These are phyloP conservation scores for Nannobrachium achirus DNA, from an alignment of 2,113 vertebrate species.

Conservation along the genomic window DNA sequence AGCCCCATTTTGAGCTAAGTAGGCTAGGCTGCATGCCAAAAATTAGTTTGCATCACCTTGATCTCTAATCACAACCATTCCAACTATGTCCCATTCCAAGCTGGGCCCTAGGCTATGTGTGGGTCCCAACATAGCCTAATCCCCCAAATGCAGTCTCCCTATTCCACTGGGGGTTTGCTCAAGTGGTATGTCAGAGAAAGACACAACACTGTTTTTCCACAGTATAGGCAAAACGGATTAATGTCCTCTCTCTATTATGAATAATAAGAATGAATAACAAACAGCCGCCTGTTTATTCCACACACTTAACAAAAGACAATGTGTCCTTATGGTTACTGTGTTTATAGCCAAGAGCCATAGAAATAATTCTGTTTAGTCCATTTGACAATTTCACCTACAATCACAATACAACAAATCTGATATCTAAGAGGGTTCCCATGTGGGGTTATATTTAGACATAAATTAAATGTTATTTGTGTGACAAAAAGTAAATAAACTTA, in stretches of 20 bases:
- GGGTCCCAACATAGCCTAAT: conserved; percentile 73
- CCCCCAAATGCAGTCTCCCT: conserved; percentile 60
- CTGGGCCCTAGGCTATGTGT: conserved; percentile 72
- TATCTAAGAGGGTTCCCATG: too few relatives aligned
- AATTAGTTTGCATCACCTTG: conserved; percentile 47
- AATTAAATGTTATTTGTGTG: too few relatives aligned
- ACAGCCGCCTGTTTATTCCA: conserved; percentile 61
- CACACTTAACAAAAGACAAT: conserved; percentile 49
- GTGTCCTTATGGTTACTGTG: conserved; percentile 36
- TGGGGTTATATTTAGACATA: too few relatives aligned
- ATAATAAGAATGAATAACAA: conserved; percentile 73
- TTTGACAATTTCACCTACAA: too few relatives aligned
- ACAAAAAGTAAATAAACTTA: too few relatives aligned
- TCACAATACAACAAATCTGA: too few relatives aligned
- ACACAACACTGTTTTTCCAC: conserved; percentile 58
- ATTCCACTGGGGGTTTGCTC: conserved; percentile 69
- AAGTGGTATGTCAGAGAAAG: conserved; percentile 45
- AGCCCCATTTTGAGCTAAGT: conserved; percentile 34
- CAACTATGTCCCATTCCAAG: conserved; percentile 69
- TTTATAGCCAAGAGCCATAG: too few relatives aligned
- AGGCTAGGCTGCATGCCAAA: conserved; percentile 30
- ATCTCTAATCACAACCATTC: conserved; percentile 75
- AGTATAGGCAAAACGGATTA: conserved; percentile 69
- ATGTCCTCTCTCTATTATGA: conserved; percentile 62
- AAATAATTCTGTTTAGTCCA: too few relatives aligned